Conservation (phyloP, 2,113 vertebrate species). For the Heliornis fulica region DNA sequence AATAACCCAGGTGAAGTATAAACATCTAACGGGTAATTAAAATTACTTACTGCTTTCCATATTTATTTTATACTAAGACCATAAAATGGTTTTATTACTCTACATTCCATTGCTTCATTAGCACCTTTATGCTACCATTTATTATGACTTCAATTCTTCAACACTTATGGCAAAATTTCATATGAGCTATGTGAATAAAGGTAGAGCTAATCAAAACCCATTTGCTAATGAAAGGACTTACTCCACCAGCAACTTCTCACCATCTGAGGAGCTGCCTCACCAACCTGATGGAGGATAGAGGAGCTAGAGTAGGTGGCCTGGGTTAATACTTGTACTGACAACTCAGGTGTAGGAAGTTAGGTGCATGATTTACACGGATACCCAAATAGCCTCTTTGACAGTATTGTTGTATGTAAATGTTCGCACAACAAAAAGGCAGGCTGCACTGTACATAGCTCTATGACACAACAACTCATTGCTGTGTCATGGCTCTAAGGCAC, state of each 20-base stretch:
- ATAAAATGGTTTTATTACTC: neutral
- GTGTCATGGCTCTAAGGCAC: too few species aligned
- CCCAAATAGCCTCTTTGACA: neutral
- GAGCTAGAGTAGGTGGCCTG: fast-evolving
- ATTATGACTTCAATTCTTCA: neutral
- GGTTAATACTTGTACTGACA: neutral
- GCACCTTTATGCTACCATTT: neutral
- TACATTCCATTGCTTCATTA: neutral
- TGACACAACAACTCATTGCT: neutral
- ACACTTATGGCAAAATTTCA: neutral
- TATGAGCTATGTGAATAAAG: neutral
- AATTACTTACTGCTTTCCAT: neutral
- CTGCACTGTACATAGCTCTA: neutral
- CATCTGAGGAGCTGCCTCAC: too few species aligned
- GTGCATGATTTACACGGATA: neutral
- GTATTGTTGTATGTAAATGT: neutral
- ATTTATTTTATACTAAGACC: neutral
- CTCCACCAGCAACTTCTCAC: fast-evolving
- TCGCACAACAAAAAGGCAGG: neutral
- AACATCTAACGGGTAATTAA: neutral
- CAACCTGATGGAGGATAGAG: neutral
- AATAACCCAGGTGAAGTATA: neutral
- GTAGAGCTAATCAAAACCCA: neutral
- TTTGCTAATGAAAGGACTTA: neutral
- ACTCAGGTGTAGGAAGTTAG: neutral